Base-by-base conservation (phyloP, 2,888 invertebrate species). In the Gryllus longicercus region DNA sequence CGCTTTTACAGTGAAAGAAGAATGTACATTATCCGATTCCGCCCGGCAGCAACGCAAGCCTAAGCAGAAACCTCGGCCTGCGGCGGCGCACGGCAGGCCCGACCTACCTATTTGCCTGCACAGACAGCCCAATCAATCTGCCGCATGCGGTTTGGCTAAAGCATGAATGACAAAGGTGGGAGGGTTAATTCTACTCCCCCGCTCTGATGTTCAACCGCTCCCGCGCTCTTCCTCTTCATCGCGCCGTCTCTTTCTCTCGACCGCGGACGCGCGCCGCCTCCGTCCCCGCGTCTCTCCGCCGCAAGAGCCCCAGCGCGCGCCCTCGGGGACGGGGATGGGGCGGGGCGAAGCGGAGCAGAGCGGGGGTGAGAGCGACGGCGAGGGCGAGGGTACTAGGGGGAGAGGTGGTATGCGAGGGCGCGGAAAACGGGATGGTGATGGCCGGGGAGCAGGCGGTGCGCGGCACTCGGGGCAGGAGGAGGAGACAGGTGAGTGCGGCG, bases 41-140 rank as follows among this genome's bases (percentile, higher is more conserved):
- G 81, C 82, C 81, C 82, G 80, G 81, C 81, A 82, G 81, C 80
- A 78, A 77, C 77, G 77, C 74, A 78, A 78, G 80, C 80, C 78
- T 80, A 80, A 80, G 80, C 85, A 83, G 83, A 84, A 84, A 83
- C 82, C 83, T 84, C 82, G 82, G 83, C 80, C 83, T 82, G 77
- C 75, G 75, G 75, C 25, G 21, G 75, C 75, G 21, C 25, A n/a
- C 25, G 75, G 21, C 21, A 25, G 12, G 75, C 21, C 82, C 79
- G 75, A 74, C 74, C 82, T 77, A 77, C 80, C 78, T 78, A 79
- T 76, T 79, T 80, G 78, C 75, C 51, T 50, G 77, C 74, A 80
- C 80, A 80, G 79, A 79, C 79, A 78, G 80, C 80, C 80, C 82
- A 81, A 80, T 81, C 82, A 82, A 81, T 80, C 80, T 76, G 82